Evolutionary conservation across 2,113 vertebrate species (phyloP).

Genomic region (Hippocampus zosterae): DNA sequence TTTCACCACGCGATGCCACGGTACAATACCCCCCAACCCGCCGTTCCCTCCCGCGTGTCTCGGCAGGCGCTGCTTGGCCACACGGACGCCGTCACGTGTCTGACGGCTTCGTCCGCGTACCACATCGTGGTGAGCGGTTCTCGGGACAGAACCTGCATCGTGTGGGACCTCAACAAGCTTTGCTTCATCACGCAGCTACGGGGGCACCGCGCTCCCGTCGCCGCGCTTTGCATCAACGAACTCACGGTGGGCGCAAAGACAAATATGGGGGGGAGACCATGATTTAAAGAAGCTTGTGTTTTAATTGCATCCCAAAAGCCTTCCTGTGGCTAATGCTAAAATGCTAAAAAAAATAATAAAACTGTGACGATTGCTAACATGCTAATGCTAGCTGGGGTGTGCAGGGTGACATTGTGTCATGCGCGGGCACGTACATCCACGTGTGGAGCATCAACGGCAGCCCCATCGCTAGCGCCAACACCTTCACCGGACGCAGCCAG

Average conservation of each 20-base stretch:
- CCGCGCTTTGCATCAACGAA: constrained; percentile 96
- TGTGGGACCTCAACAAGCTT: constrained; percentile 97
- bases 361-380: neutral
- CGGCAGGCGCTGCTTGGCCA: constrained; percentile 89
- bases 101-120: constrained; percentile 88
- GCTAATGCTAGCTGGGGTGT: neutral
- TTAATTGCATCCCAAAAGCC: neutral
- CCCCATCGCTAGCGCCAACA: constrained; percentile 91
- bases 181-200: constrained; percentile 93
- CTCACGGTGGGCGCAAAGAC: constrained; percentile 79
- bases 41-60: neutral
- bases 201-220: constrained; percentile 91
- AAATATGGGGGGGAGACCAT: neutral
- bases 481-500: constrained; percentile 93
- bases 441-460: constrained; percentile 99
- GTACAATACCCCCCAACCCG: neutral
- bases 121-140: constrained; percentile 96
- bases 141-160: constrained; percentile 94
- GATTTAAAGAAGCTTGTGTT: too few relatives aligned
- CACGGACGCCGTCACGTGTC: constrained; percentile 89
- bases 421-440: constrained; percentile 91
- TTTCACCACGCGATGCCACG: neutral
- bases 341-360: neutral
- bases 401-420: constrained; percentile 95
- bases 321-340: neutral